These are phyloP conservation scores for Drosophila atripex DNA, from an alignment of 2,888 invertebrate species.

Conservation along the genomic window DNA sequence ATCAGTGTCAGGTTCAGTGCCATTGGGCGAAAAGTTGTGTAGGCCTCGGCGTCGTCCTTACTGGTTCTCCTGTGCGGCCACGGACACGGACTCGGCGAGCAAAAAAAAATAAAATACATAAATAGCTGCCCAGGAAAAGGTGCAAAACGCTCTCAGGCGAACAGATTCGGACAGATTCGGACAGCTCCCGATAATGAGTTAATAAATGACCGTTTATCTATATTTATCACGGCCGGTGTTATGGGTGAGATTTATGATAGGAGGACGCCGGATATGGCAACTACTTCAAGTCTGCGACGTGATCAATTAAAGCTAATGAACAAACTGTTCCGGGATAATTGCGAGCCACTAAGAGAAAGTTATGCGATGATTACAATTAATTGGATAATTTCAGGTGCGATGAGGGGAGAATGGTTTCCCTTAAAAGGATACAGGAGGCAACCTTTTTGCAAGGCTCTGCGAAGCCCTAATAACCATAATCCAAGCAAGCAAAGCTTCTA, in stretches of 20 bases:
- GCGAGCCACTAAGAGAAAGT: constrained; percentile 4
- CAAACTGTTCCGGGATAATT: constrained; percentile 27
- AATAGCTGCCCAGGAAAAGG: constrained; percentile 54
- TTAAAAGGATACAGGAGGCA: neutral
- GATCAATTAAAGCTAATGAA: constrained; percentile 40
- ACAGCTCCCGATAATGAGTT: constrained; percentile 69
- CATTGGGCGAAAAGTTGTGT: constrained; percentile 59
- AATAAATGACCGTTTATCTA: constrained; percentile 70
- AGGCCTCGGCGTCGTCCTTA: constrained; percentile 24
- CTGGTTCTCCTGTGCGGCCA: constrained; percentile 16
- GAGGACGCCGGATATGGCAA: constrained; percentile 23
- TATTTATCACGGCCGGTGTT: constrained; percentile 51
- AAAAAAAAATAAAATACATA: constrained; percentile 51
- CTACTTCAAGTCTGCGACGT: constrained; percentile 40
- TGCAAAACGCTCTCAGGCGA: constrained; percentile 63
- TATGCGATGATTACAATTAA: constrained; percentile 9
- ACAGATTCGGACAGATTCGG: constrained; percentile 24
- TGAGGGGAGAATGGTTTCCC: neutral
- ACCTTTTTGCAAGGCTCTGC: constrained; percentile 9
- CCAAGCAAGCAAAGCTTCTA: neutral
- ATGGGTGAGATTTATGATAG: constrained; percentile 38
- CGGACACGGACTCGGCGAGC: constrained; percentile 44
- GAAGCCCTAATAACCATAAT: constrained; percentile 8
- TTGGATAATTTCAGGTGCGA: neutral
- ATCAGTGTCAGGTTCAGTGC: constrained; percentile 79